Evolutionary conservation across 1,140 invertebrate genomes (phyloP), one percentile per base, ranked within the genome.

Genomic region (Eulimnadia texana): DNA sequence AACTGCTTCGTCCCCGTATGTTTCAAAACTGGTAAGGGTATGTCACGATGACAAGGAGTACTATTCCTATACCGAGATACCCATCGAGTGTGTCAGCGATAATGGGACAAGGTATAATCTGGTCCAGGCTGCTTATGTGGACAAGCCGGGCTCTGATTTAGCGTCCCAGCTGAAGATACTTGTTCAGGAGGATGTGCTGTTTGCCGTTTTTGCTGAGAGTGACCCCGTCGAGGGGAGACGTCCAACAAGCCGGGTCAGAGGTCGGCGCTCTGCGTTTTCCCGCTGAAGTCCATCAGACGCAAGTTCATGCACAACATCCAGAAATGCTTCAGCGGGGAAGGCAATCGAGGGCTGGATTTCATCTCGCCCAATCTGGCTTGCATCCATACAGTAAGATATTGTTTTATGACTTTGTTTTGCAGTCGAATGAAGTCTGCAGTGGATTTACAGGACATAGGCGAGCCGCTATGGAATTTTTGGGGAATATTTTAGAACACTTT

Each of bases 321-420:
- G 33, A 16, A 42, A 6, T 42, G 33, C 33, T 42, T 42, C 33
- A 42, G 33, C 33, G 33, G 33, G 6, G 33, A 9, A 42, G 33
- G 33, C 6, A 42, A 42, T 6, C 6, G 33, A 42, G 33, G 33
- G 16, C 33, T 42, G 33, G 33, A 42, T 9, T 42, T 42, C 16
- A 9, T 42, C 6, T 16, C 6, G 6, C 33, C 33, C 33, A 16
- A 42, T 9, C 6, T 9, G 33, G 33, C 33, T 42, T 42, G 33
- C 33, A 6, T 9, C 33, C 6, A 42, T 9, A 42, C 33, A 16
- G 33, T 42, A 42, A 83, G 83, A 82, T 19, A 9, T 23, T n/a
- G 0, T 62, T 64, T 33, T n/a, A n/a, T 65, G 33, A 47, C 27
- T 63, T 53, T 64, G 22, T 52, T 54, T 56, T 24, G 50, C n/a